Percentiles rank a stretch among this genome's conserved stretches.
Evolutionary conservation across 1,140 invertebrate genomes (phyloP).

Genomic region (Calliopsis andreniformis): DNA sequence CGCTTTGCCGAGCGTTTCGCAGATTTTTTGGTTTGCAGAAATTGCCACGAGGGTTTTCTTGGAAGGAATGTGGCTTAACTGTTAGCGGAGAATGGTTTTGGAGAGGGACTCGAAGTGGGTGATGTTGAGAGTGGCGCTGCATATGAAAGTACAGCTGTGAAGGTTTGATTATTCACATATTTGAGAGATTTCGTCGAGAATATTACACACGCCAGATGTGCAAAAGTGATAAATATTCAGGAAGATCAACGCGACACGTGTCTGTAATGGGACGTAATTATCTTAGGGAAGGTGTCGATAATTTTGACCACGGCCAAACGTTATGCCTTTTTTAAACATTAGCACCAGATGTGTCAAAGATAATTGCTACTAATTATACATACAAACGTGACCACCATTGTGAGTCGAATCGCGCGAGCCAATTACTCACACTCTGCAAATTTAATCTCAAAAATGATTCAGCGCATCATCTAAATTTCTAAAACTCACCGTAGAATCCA

Average conservation of each 20-base stretch:
- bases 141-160: too few relatives aligned
- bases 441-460: neutral
- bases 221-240: constrained; percentile 33
- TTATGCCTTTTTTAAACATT: constrained; percentile 35
- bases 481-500: too few relatives aligned
- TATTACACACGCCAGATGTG: constrained; percentile 50
- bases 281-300: constrained; percentile 35
- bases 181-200: too few relatives aligned
- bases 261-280: constrained; percentile 30
- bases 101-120: too few relatives aligned
- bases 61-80: too few relatives aligned
- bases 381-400: constrained; percentile 18
- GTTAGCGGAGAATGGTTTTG: too few relatives aligned
- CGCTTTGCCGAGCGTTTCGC: too few relatives aligned
- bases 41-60: too few relatives aligned
- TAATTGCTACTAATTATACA: constrained; percentile 55
- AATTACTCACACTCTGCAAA: neutral
- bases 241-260: neutral
- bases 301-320: constrained; percentile 41
- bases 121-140: too few relatives aligned
- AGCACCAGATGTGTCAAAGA: constrained; percentile 56
- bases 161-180: too few relatives aligned
- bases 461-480: too few relatives aligned
- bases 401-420: constrained; percentile 5
- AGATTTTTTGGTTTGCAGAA: too few relatives aligned